Conservation (phyloP, 1,140 invertebrate species). For the Zaprionus lachaisei region DNA sequence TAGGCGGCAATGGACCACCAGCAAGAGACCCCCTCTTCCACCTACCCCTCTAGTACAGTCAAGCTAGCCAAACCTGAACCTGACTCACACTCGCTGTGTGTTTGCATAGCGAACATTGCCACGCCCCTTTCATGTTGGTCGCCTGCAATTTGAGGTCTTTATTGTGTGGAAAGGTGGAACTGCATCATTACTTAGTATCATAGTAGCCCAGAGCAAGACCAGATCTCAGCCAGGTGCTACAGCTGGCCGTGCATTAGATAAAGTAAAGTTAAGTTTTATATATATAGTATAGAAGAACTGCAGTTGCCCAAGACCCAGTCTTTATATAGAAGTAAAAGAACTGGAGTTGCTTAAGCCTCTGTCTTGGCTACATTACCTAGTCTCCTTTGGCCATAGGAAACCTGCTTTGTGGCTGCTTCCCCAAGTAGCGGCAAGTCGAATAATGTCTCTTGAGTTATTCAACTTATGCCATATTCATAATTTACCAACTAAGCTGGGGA, state of each 20-base stretch:
- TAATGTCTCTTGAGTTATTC: constrained; percentile 39
- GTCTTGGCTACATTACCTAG: background rate
- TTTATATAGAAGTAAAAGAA: background rate
- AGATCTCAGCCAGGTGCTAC: constrained; percentile 6
- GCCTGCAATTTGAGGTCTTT: constrained; percentile 75
- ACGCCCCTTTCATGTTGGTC: constrained; percentile 71
- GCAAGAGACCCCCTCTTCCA: background rate
- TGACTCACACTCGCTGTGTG: constrained; percentile 39
- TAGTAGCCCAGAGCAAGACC: constrained; percentile 12
- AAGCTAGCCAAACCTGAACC: constrained; percentile 29
- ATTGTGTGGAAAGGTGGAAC: constrained; percentile 64
- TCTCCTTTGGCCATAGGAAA: background rate
- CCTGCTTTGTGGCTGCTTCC: constrained; percentile 10
- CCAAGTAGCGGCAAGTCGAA: constrained; percentile 5
- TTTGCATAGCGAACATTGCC: constrained; percentile 46
- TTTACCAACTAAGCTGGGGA: constrained; percentile 38
- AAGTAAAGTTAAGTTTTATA: constrained; percentile 23
- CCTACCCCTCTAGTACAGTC: too few species aligned
- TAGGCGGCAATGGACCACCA: constrained; percentile 49
- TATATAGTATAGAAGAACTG: background rate
- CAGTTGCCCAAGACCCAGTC: too few species aligned
- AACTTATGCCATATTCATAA: constrained; percentile 38
- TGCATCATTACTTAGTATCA: constrained; percentile 43
- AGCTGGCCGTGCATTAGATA: constrained; percentile 21
- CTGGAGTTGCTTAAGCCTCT: background rate